These are phyloP conservation scores for Spinus pinus DNA, from an alignment of 2,797 vertebrate genomes.

Conservation along the genomic window DNA sequence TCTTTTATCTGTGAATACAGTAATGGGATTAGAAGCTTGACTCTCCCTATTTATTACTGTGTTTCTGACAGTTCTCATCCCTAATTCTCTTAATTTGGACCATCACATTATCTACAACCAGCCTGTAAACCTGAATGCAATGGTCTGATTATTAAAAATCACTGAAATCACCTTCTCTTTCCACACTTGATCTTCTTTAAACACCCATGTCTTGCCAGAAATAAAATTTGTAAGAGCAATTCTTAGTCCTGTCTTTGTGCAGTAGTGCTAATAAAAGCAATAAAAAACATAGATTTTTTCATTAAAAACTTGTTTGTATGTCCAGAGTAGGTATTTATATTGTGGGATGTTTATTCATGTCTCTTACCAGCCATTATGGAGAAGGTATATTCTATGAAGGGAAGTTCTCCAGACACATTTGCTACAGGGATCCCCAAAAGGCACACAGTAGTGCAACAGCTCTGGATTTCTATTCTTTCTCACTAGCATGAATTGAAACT, in stretches of 20 bases:
- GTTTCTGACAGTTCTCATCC: background rate
- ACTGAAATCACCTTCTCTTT: constrained; percentile 16
- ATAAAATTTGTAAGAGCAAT: constrained; percentile 8
- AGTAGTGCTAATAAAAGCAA: constrained; percentile 15
- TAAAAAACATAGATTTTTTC: background rate
- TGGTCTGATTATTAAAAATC: constrained; percentile 27
- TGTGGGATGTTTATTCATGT: background rate
- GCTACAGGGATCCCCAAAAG: constrained; percentile 17
- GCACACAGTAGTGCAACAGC: background rate
- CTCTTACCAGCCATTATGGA: background rate
- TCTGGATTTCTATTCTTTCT: constrained; percentile 13
- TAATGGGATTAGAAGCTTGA: constrained; percentile 9
- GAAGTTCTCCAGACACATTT: constrained; percentile 28
- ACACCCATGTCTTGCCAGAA: background rate
- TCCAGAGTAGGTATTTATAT: background rate
- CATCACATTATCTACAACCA: background rate
- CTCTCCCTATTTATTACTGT: background rate
- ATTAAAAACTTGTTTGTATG: background rate
- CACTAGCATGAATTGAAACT: background rate
- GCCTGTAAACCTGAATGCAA: constrained; percentile 3
- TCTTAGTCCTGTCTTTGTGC: background rate
- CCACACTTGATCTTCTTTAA: constrained; percentile 1
- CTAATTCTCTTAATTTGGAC: constrained; percentile 14
- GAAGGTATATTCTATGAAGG: background rate
- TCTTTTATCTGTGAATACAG: background rate